phyloP scores from a whole-genome alignment of 2,888 invertebrate species.

The Polylopha cassiicola region DNA sequence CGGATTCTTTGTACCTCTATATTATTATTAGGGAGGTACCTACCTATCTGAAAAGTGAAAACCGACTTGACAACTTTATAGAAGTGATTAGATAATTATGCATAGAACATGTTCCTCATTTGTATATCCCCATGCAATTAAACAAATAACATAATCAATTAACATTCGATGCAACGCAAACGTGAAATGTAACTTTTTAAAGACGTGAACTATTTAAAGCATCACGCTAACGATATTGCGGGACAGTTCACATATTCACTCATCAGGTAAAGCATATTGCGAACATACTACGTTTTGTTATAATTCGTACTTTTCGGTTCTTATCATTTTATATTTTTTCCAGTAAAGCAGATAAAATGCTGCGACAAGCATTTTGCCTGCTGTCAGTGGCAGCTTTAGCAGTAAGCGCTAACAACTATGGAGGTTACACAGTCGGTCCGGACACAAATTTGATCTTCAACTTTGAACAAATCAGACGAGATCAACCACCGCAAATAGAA shows the following conservation, averaged over 20 bases:
- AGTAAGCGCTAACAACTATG: conserved; percentile 22
- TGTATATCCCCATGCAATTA: too few species aligned
- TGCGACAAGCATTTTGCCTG: conserved; percentile 26
- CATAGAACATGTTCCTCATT: too few species aligned
- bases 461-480: conserved; percentile 38
- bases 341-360: conserved; percentile 34
- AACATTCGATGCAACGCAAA: conserved; percentile 6
- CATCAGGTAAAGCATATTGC: conserved; percentile 21
- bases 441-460: conserved; percentile 37
- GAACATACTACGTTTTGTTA: not conserved
- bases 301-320: too few species aligned
- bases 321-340: conserved; percentile 20
- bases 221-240: not conserved
- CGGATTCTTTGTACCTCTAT: too few species aligned
- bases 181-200: conserved; percentile 8
- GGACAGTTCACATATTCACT: conserved; percentile 11
- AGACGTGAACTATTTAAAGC: conserved; percentile 8
- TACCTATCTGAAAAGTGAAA: too few species aligned
- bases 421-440: conserved; percentile 25
- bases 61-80: too few species aligned
- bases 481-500: conserved; percentile 41
- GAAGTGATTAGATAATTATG: too few species aligned
- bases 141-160: conserved; percentile 11
- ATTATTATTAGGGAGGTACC: too few species aligned
- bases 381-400: conserved; percentile 33